These are phyloP conservation scores for Neotragus pygmaeus DNA, from an alignment of 2,113 vertebrate genomes.

Conservation along the genomic window DNA sequence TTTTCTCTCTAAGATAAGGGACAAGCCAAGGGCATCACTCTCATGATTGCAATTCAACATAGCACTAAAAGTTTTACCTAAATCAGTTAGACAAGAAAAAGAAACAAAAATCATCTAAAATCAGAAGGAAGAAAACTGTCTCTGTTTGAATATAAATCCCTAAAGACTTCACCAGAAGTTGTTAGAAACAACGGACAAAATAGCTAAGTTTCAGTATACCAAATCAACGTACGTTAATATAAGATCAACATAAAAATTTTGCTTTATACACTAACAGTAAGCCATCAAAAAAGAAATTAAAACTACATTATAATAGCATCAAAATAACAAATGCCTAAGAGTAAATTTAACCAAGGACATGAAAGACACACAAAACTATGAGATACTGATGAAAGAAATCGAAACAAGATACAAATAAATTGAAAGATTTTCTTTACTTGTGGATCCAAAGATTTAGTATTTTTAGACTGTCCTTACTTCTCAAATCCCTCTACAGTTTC, in stretches of 20 bases:
- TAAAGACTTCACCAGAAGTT: background rate
- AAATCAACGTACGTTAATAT: background rate
- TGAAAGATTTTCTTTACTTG: background rate
- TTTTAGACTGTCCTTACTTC: background rate
- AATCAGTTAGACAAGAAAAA: background rate
- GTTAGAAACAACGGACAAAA: background rate
- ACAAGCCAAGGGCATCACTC: background rate
- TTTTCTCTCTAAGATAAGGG: background rate
- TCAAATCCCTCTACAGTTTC: too few species aligned
- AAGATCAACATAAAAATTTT: background rate
- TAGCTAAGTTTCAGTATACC: background rate
- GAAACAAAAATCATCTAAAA: background rate
- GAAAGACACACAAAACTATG: background rate
- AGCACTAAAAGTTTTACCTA: background rate
- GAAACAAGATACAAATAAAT: background rate
- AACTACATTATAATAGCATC: background rate
- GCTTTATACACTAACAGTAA: background rate
- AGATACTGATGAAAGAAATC: background rate
- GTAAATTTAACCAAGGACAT: background rate
- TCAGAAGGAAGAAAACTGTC: background rate
- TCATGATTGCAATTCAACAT: accelerated
- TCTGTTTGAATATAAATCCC: background rate
- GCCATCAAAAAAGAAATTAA: background rate
- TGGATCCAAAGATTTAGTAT: background rate
- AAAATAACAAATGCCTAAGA: background rate